These are phyloP conservation scores for Drosophila ananassae DNA, from an alignment of 1,140 invertebrate genomes.

Conservation along the genomic window DNA sequence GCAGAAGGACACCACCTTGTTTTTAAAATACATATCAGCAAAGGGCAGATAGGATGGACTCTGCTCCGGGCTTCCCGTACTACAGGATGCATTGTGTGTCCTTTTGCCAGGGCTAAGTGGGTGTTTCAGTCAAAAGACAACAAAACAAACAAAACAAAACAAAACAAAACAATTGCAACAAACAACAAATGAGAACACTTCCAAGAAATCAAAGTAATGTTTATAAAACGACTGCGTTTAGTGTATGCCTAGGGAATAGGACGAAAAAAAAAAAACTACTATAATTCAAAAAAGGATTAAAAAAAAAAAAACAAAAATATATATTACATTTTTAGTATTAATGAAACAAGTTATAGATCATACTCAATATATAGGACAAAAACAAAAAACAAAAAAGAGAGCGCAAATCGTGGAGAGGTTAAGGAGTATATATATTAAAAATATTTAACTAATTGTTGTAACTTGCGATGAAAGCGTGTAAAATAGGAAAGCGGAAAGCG, in stretches of 20 bases:
- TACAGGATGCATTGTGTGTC: slow-evolving; percentile 22
- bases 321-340: slow-evolving; percentile 64
- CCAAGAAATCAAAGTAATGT: slow-evolving; percentile 64
- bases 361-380: slow-evolving; percentile 29
- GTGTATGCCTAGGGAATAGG: slow-evolving; percentile 37
- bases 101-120: neutral
- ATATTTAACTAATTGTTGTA: slow-evolving; percentile 38
- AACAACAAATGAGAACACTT: slow-evolving; percentile 49
- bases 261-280: slow-evolving; percentile 22
- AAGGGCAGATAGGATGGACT: slow-evolving; percentile 7
- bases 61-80: slow-evolving; percentile 35
- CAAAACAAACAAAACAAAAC: neutral
- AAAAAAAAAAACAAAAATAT: slow-evolving; percentile 15
- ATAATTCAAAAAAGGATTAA: slow-evolving; percentile 13
- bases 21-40: slow-evolving; percentile 49
- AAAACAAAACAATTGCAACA: slow-evolving; percentile 5
- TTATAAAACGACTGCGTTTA: slow-evolving; percentile 73
- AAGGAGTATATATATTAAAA: neutral
- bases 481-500: neutral
- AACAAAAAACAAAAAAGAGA: neutral
- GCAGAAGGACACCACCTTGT: slow-evolving; percentile 34
- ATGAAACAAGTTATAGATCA: slow-evolving; percentile 24
- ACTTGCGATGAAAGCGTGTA: slow-evolving; percentile 18
- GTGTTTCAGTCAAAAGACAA: neutral
- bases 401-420: slow-evolving; percentile 18